Conservation (phyloP, 2,113 vertebrate genomes). For the Dryoscopus gambensis region DNA sequence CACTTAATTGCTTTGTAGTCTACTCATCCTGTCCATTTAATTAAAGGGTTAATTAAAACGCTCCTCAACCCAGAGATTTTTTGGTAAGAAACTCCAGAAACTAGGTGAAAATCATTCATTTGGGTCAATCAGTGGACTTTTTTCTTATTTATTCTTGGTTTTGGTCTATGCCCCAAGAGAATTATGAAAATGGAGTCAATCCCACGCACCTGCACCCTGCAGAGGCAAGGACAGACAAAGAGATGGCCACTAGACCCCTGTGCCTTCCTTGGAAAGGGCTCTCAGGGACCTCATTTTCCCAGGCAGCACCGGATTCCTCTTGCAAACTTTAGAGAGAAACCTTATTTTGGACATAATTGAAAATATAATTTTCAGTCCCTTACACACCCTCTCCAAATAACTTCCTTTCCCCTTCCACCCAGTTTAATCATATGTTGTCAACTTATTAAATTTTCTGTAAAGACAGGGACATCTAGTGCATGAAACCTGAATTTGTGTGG, state of each 20-base stretch:
- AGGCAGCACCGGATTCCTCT: constrained; percentile 33
- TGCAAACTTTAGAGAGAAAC: neutral
- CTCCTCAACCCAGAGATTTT: neutral
- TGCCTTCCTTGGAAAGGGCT: neutral
- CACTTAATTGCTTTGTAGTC: neutral
- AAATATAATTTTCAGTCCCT: constrained; percentile 53
- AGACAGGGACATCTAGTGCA: constrained; percentile 71
- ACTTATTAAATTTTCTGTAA: neutral
- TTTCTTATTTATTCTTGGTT: neutral
- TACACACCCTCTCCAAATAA: constrained; percentile 27
- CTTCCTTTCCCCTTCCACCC: neutral
- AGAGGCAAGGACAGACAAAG: neutral
- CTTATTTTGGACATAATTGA: constrained; percentile 55
- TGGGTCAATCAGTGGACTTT: neutral
- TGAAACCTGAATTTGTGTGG: neutral
- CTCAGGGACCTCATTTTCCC: constrained; percentile 49
- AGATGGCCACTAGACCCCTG: neutral
- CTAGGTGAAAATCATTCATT: neutral
- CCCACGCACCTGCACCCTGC: neutral
- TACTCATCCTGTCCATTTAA: neutral
- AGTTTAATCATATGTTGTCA: neutral
- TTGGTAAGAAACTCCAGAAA: neutral
- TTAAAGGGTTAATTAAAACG: neutral
- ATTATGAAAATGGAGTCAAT: neutral
- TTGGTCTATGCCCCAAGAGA: neutral